These are phyloP conservation scores for Emesis russula DNA, from an alignment of 2,888 invertebrate species.

Conservation along the genomic window DNA sequence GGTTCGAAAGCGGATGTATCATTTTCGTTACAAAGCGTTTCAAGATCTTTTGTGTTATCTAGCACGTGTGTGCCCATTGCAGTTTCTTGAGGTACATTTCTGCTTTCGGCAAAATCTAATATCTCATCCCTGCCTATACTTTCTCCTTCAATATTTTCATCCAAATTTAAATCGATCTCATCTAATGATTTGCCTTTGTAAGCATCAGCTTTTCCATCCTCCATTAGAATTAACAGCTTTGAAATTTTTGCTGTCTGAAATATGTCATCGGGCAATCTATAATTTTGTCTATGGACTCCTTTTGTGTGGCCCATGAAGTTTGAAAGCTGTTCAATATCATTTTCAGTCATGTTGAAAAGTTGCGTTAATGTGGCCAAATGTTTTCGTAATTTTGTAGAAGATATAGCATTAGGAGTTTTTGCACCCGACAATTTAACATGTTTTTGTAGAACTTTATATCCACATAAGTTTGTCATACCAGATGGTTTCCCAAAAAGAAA, in stretches of 20 bases:
- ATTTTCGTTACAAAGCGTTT: too few relatives aligned
- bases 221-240: conserved; percentile 88
- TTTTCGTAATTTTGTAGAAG: conserved; percentile 88
- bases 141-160: conserved; percentile 81
- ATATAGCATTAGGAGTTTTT: conserved; percentile 87
- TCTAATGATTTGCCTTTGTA: conserved; percentile 84
- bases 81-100: neutral
- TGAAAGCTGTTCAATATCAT: conserved; percentile 88
- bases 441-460: conserved; percentile 88
- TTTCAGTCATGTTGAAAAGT: conserved; percentile 88
- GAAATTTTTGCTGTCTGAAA: conserved; percentile 89
- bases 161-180: conserved; percentile 85
- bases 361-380: conserved; percentile 89
- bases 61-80: conserved; percentile 10
- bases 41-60: neutral
- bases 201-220: conserved; percentile 87
- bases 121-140: too few relatives aligned
- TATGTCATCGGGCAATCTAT: conserved; percentile 87
- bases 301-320: conserved; percentile 87
- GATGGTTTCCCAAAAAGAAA: conserved; percentile 63
- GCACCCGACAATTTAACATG: conserved; percentile 82
- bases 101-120: conserved; percentile 46
- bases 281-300: conserved; percentile 74
- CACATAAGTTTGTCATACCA: conserved; percentile 67
- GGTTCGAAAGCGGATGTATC: too few relatives aligned